Base-by-base conservation (phyloP, 2,888 invertebrate genomes). In the Heliconius ethilla region DNA sequence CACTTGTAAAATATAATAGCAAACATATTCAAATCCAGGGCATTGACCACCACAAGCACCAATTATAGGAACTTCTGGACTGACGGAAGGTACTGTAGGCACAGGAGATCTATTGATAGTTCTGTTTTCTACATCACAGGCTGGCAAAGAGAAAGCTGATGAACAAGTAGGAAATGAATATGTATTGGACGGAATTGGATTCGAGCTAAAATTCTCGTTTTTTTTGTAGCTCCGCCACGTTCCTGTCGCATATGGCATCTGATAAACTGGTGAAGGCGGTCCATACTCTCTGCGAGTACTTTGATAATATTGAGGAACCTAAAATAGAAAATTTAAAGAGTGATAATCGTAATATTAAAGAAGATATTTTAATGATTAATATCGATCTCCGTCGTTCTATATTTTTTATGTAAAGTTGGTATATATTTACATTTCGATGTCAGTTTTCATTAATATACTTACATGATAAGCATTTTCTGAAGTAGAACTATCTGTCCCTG, bases 11-110 rank as follows among this genome's bases (percentile, higher is more conserved):
- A 96, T 96, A 88, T 96, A 96, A 89, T 96, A 96, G 91, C 96
- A 96, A 83, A 96, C 96, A 92, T 96, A 96, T 93, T 96, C 96
- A 92, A 96, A 96, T 82, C 96, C 96, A 81, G 96, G 95, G 83
- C 96, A 96, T 86, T 96, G 96, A 7, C 96, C 96, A 18, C 96
- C 96, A 88, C 96, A 96, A 37, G 96, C 96, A 81, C 96, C 95
- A 79, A 96, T 95, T 70, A 95, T 95, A 75, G 95, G 95, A 78
- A 94, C 94, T 86, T 95, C 95, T 79, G 95, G 94, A 82, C 92
- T 94, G 25, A 89, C 87, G 11, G 94, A 90, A 11, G 90, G 89
- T 65, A 88, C 81, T 0, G 92, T 89, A 33, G 92, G 90, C 27
- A 90, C 84, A 0, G 92, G 92, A 2, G 93, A 90, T 5, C 88